phyloP scores from a whole-genome alignment of 2,888 invertebrate genomes.

The Napeogenes sylphis region DNA sequence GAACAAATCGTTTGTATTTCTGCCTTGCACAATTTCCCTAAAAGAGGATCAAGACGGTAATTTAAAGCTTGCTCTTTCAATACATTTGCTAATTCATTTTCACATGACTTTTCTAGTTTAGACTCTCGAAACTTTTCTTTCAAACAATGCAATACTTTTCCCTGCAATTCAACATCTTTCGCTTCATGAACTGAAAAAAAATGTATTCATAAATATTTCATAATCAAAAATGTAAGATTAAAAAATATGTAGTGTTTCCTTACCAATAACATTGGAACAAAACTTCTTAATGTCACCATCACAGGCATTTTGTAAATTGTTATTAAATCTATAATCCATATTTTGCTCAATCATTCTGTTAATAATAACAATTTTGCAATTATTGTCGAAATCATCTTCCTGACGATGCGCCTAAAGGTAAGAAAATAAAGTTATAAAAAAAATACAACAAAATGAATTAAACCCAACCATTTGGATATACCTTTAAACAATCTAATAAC shows the following conservation, averaged over 20 bases:
- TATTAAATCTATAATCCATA: constrained; percentile 93
- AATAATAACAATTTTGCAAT: constrained; percentile 89
- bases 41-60: constrained; percentile 91
- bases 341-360: constrained; percentile 94
- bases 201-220: constrained; percentile 10
- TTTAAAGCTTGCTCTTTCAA: constrained; percentile 93
- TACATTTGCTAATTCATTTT: constrained; percentile 88
- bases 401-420: constrained; percentile 82
- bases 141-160: constrained; percentile 89
- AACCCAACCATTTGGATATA: constrained; percentile 35
- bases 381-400: constrained; percentile 86
- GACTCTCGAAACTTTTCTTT: constrained; percentile 87
- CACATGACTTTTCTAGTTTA: constrained; percentile 85
- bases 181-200: constrained; percentile 64
- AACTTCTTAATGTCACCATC: constrained; percentile 86
- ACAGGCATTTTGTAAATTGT: constrained; percentile 88
- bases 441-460: neutral
- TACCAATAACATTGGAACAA: constrained; percentile 69
- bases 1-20: constrained; percentile 83
- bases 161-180: constrained; percentile 86
- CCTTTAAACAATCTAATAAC: constrained; percentile 87
- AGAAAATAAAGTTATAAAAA: neutral
- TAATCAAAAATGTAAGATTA: constrained; percentile 15
- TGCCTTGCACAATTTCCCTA: constrained; percentile 88
- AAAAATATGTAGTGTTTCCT: constrained; percentile 27